phyloP scores from a whole-genome alignment of 2,888 invertebrate genomes.

The Acanthococcus lagerstroemiae region DNA sequence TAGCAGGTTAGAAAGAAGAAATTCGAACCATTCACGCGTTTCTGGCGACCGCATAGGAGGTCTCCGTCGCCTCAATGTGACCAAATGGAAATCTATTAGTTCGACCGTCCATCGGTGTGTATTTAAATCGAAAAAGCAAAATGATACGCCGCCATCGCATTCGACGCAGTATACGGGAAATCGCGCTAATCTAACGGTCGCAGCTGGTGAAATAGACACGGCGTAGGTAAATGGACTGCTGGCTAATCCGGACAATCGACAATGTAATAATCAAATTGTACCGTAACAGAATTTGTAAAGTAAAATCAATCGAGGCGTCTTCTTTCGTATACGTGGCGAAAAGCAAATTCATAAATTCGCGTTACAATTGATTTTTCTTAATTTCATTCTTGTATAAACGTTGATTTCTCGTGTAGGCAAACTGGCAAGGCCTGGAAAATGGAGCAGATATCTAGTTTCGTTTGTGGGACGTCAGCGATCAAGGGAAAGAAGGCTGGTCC shows the following conservation, averaged over 20 bases:
- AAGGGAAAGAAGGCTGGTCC: too few species aligned
- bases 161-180: neutral
- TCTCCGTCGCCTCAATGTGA: conserved; percentile 7
- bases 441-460: too few species aligned
- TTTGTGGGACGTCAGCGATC: too few species aligned
- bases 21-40: conserved; percentile 16
- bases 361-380: too few species aligned
- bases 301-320: neutral
- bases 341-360: too few species aligned
- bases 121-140: conserved; percentile 21
- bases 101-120: conserved; percentile 8
- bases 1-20: conserved; percentile 1
- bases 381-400: too few species aligned
- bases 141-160: conserved; percentile 7
- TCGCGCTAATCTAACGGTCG: neutral
- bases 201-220: too few species aligned
- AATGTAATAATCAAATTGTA: neutral
- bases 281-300: neutral
- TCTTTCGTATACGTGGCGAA: too few species aligned
- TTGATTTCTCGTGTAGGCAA: too few species aligned
- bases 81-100: conserved; percentile 21
- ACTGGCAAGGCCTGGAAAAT: too few species aligned
- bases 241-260: neutral
- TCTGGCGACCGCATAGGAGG: conserved; percentile 12
- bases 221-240: neutral